Evolutionary conservation across 2,888 invertebrate species (phyloP).

Genomic region (Bursaphelenchus okinawaensis): DNA sequence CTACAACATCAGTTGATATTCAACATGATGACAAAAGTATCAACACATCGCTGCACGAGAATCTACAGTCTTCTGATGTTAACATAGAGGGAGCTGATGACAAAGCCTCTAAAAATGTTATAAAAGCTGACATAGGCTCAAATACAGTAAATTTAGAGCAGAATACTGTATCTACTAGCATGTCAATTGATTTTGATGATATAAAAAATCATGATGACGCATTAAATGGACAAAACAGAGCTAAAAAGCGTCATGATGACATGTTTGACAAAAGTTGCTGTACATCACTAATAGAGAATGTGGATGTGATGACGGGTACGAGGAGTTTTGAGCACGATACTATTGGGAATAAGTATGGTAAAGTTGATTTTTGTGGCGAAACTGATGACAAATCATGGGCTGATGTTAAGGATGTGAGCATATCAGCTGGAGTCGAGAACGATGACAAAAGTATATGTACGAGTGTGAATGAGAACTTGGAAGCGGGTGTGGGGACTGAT

Average conservation of each 20-base stretch:
- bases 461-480: not conserved
- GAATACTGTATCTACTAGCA: not conserved
- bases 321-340: slow-evolving; percentile 9
- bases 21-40: not conserved
- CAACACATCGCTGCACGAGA: not conserved
- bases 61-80: too few species aligned
- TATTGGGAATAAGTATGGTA: not conserved
- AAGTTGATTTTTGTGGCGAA: not conserved
- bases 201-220: too few species aligned
- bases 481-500: not conserved
- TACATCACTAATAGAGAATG: not conserved
- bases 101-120: not conserved
- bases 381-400: not conserved
- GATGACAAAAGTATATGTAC: not conserved
- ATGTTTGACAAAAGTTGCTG: not conserved
- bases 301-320: not conserved
- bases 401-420: not conserved
- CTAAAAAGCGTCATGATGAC: too few species aligned
- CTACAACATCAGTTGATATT: not conserved
- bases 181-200: not conserved
- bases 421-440: not conserved
- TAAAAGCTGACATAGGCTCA: not conserved
- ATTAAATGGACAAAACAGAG: too few species aligned
- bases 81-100: not conserved
- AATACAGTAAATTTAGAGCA: not conserved